These are phyloP conservation scores for Prunella fulvescens DNA, from an alignment of 2,113 vertebrate genomes.

Conservation along the genomic window DNA sequence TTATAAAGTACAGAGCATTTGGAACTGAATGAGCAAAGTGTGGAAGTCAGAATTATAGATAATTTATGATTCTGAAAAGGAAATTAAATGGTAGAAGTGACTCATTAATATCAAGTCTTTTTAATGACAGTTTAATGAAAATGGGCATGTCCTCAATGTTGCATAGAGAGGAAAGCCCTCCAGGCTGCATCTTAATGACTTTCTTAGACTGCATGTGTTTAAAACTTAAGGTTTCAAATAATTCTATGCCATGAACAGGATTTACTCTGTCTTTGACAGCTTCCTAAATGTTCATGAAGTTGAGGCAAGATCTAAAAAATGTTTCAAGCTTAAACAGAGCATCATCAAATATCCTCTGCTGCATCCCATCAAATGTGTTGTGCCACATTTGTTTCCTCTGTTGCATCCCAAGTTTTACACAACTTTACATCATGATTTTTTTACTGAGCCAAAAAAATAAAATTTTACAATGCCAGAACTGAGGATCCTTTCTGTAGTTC, in stretches of 20 bases:
- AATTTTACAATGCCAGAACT: background rate
- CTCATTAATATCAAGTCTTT: constrained; percentile 10
- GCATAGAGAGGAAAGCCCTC: background rate
- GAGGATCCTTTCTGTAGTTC: background rate
- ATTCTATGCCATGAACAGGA: background rate
- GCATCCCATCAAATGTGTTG: background rate
- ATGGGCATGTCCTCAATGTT: background rate
- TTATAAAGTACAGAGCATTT: background rate
- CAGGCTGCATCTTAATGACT: background rate
- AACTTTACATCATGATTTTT: background rate
- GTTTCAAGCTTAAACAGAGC: background rate
- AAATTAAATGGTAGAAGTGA: constrained; percentile 16
- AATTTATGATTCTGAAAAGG: background rate
- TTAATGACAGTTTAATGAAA: constrained; percentile 11
- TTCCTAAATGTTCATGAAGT: background rate
- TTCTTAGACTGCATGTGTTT: background rate
- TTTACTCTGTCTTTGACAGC: background rate
- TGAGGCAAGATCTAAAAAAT: background rate
- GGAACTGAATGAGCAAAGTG: background rate
- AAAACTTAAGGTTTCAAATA: background rate
- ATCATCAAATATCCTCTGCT: background rate
- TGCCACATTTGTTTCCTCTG: background rate
- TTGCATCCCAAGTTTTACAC: background rate
- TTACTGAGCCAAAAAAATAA: background rate
- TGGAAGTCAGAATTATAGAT: background rate